Evolutionary conservation across 2,888 invertebrate species (phyloP), one percentile per base, ranked within the genome.

Genomic region (Toxonevra muliebris): DNA sequence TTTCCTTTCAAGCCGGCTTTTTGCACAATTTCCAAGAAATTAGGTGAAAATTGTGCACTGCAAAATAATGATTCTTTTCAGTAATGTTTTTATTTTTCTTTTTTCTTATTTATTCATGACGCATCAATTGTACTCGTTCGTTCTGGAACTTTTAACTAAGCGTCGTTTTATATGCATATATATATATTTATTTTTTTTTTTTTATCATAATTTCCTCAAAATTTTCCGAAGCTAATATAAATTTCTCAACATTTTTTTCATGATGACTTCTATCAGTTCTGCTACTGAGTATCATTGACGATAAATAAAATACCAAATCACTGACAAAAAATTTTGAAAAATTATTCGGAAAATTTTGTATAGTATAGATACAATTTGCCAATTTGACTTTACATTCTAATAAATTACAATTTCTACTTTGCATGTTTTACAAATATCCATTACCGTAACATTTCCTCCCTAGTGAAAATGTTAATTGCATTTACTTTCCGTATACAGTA

Each of bases 181-280:
- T 64, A 5, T 64, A 42, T 40, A 50, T 50, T 48, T 40, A 5
- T n/a, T 7, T 3, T n/a, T n/a, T n/a, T n/a, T n/a, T n/a, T n/a
- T n/a, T n/a, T n/a, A 4, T 30, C 30, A 30, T 30, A 4, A 30
- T 30, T 30, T 30, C 3, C 30, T 4, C 30, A 30, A 30, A 30
- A 30, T 30, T 30, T 30, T 2, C 30, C 30, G 7, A 30, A 30
- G 30, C 3, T 30, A 7, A 30, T 30, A 30, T 30, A 7, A 30
- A 30, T 30, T 30, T 30, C 30, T 30, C 30, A 30, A 30, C 7
- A 66, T 57, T 67, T 65, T 72, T 69, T 69, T 59, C 60, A 81
- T 84, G 84, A 84, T 82, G 82, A 84, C 73, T 71, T 45, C 42
- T 74, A 75, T 73, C 84, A 85, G 85, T 85, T 85, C 85, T 85